Evolutionary conservation across 2,113 vertebrate species (phyloP), one percentile per base, ranked within the genome.

Genomic region (Myiopsitta monachus): DNA sequence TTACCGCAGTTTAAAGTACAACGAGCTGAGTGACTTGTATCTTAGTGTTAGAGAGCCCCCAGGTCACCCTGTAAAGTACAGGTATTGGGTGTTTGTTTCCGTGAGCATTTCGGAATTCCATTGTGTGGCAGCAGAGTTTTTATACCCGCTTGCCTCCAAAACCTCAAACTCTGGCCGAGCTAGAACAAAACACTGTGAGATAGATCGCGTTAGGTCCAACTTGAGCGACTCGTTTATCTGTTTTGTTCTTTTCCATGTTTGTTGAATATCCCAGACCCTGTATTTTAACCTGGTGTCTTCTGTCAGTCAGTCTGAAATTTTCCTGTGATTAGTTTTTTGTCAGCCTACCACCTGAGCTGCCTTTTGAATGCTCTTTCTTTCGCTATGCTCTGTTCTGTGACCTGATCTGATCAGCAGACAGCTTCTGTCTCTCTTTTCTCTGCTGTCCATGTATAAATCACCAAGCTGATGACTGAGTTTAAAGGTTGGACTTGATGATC

Each of bases 1-100:
- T 98, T 96, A 41, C 95, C 97, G 92, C 98, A 98, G 93, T 98
- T 99, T 83, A 98, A 97, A 91, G 97, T 97, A 84, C 98, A 99
- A 41, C 97, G 98, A 97, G 98, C 97, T 19, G 98, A 98, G 59
- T 98, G 98, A 97, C 98, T 99, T 83, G 9, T 44, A 18, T 72
- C 39, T 79, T 79, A 43, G 21, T 69, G 30, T 90, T 90, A 86
- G 47, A 86, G 80, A 9, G 6, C 22, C n/a, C 27, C 3, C 16
- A 30, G 76, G 87, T 70, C 14, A 18, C 87, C 22, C 41, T 63
- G 14, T 44, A 30, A 87, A 91, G 10, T 75, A 47, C 14, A 46
- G 22, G 5, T 82, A 68, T 8, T 30, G 27, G 19, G 8, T 69
- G 19, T 73, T 76, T 43, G 55, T 92, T 91, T 83, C 51, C 2